Evolutionary conservation across 2,888 invertebrate genomes (phyloP).

Genomic region (Sminthurinus aureus): DNA sequence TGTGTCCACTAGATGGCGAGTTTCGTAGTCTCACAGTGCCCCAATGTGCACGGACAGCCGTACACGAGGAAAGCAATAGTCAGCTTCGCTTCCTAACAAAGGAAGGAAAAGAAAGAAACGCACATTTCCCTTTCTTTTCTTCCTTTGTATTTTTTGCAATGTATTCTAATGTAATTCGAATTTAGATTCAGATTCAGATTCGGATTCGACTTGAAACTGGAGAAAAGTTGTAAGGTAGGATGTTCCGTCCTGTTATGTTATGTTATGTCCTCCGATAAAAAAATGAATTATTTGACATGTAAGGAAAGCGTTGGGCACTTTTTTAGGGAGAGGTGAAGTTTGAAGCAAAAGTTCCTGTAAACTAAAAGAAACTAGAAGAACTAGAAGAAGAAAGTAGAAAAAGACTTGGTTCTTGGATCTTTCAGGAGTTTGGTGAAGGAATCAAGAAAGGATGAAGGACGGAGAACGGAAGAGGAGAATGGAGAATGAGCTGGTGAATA

Average conservation of each 20-base stretch:
- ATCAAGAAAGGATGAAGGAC: slow-evolving; percentile 34
- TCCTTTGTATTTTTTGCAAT: slow-evolving; percentile 1
- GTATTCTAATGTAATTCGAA: neutral
- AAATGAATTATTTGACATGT: slow-evolving; percentile 58
- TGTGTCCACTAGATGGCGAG: too few species aligned
- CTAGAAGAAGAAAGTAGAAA: too few species aligned
- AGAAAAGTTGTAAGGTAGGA: slow-evolving; percentile 31
- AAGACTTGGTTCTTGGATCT: neutral
- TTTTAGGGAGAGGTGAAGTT: slow-evolving; percentile 10
- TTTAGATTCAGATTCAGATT: too few species aligned
- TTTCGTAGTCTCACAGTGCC: too few species aligned
- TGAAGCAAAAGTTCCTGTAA: slow-evolving; percentile 24
- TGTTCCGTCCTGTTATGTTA: too few species aligned
- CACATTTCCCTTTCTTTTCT: neutral
- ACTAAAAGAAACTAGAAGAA: too few species aligned
- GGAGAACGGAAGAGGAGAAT: slow-evolving; percentile 18
- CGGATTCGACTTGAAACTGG: neutral
- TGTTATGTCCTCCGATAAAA: slow-evolving; percentile 53
- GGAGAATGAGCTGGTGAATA: slow-evolving; percentile 17
- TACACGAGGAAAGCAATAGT: too few species aligned
- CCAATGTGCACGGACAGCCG: too few species aligned
- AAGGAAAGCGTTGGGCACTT: neutral
- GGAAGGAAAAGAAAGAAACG: neutral
- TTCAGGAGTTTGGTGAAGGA: neutral
- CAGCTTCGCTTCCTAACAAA: too few species aligned